Base-by-base conservation (phyloP, 2,888 invertebrate species). In the Sturmia bella region DNA sequence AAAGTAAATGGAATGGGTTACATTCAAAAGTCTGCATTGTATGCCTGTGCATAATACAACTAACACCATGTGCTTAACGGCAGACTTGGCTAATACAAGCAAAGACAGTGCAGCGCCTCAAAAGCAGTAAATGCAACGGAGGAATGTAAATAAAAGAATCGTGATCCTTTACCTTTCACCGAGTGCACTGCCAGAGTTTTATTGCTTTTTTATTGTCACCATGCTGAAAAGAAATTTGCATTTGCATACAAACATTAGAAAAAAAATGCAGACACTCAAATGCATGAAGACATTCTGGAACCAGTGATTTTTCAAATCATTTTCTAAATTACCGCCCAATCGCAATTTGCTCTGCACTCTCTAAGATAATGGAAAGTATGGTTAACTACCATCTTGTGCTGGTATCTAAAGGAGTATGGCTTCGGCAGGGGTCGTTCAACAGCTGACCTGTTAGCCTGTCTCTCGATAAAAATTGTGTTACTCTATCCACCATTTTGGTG, bases 151-250 rank as follows among this genome's bases (percentile, higher is more conserved):
- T 52, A 73, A 56, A 56, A 15, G 15, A 17, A 45, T 56, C 9
- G n/a, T 52, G 5, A 56, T 57, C n/a, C 45, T 37, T 74, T 64
- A 64, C 56, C 45, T 56, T 57, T 74, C 39, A 54, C 45, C 63
- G 63, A 54, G 21, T 37, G 56, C 39, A 48, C 6, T 27, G 19
- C 45, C 56, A 48, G 17, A n/a, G 15, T n/a, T 5, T 12, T 19
- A 2, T 37, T 32, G 32, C 32, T 45, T 45, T 57, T 5, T 39
- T 39, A 24, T 59, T 48, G 24, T 43, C 61, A 24, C 63, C 32
- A 32, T 41, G n/a, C 59, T 72, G 50, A 48, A 48, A 15, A 27
- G 24, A 11, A 54, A 45, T 61, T 52, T 63, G 43, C 73, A 54
- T 63, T 63, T 54, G 54, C 32, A 7, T 32, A 32, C 32, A 32